phyloP scores from a whole-genome alignment of 2,888 invertebrate genomes.

The Corbicula japonica region DNA sequence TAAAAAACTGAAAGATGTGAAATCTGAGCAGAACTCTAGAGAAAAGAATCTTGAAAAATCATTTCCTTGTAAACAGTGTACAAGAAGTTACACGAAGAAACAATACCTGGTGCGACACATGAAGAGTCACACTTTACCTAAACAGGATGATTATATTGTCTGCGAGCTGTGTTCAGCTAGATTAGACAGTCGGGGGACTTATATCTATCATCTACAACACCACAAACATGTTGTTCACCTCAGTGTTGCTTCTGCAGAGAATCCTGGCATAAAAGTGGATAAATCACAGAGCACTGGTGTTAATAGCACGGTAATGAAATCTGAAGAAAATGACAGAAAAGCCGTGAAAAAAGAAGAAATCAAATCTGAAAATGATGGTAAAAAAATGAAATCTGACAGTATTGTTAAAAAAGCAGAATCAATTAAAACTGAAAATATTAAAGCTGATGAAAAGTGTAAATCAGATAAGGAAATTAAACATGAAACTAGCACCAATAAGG shows the following conservation, averaged over 20 bases:
- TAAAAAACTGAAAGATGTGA: conserved; percentile 51
- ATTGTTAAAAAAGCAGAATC: background rate
- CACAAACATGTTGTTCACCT: too few relatives aligned
- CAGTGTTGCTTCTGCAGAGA: too few relatives aligned
- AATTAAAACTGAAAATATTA: background rate
- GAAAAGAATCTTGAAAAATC: conserved; percentile 21
- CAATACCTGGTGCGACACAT: conserved; percentile 44
- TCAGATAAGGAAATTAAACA: background rate
- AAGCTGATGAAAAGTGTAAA: conserved; percentile 1
- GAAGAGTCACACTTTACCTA: conserved; percentile 32
- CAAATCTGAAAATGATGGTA: background rate
- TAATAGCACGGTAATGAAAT: background rate
- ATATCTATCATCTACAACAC: conserved; percentile 56
- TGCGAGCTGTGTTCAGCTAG: conserved; percentile 48
- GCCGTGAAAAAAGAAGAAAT: too few relatives aligned
- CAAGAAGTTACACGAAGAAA: conserved; percentile 41
- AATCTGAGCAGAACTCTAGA: conserved; percentile 24
- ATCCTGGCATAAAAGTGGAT: too few relatives aligned
- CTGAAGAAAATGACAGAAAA: background rate
- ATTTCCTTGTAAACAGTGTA: conserved; percentile 49
- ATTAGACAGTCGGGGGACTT: conserved; percentile 48
- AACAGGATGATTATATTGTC: conserved; percentile 23
- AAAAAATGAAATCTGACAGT: background rate
- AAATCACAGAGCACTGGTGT: too few relatives aligned
- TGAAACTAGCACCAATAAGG: background rate